Base-by-base conservation (phyloP, 2,888 invertebrate genomes). In the Eristalis intricaria region DNA sequence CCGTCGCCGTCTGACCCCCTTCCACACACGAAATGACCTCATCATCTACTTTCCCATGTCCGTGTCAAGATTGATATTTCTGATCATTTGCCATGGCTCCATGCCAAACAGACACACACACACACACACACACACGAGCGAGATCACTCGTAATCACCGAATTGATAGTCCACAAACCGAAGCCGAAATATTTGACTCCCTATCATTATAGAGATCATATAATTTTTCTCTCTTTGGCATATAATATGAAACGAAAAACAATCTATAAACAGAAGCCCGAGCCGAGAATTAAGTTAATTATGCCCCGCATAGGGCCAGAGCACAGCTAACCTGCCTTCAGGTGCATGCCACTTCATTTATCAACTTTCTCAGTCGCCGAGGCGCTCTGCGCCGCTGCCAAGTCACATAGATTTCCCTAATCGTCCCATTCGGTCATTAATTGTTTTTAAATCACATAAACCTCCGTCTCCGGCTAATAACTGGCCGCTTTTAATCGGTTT, bases 371-470 rank as follows among this genome's bases (percentile, higher is more conserved):
- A 60, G 26, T 60, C 60, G 60, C 60, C 26, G 13, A 32, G 32
- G 32, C 32, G 32, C 32, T 26, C 13, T 15, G 11, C 23, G 22
- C 23, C 19, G 50, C 50, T 7, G 19, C n/a, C 43, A 43, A 43
- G 43, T 50, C 50, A 50, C 50, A 50, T n/a, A 50, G 19, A 50
- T 79, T 84, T 75, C 50, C 50, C 50, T 87, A 87, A 87, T 87
- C 86, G 66, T 76, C 79, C 23, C 71, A 61, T 64, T 32, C 58
- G 60, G 26, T 8, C 75, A 84, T 84, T 87, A 87, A 87, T 87
- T 87, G 84, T 87, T 87, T 87, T 87, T 87, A 87, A 87, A 87
- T 87, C 79, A 87, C 82, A 82, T 43, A 82, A 60, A 71, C 40
- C 70, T 60, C 50, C 19, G 13, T n/a, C 13, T 13, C 8, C 50